These are phyloP conservation scores for Patella caerulea DNA, from an alignment of 2,888 invertebrate genomes.

Conservation along the genomic window DNA sequence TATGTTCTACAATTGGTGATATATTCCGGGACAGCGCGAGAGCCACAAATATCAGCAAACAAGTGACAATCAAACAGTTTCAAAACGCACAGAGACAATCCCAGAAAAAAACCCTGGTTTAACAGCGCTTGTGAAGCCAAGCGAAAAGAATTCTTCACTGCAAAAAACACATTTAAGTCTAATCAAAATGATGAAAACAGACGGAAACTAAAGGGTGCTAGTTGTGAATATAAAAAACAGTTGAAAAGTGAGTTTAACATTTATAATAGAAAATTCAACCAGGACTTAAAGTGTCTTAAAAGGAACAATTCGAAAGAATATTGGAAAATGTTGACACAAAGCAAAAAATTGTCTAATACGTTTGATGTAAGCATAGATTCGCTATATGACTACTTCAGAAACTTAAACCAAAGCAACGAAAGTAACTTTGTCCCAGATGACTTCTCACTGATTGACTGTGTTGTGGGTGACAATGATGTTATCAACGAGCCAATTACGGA, in stretches of 20 bases:
- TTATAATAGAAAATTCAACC: neutral
- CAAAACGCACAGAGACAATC: conserved; percentile 6
- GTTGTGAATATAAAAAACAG: neutral
- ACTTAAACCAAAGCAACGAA: neutral
- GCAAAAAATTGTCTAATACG: neutral
- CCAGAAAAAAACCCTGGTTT: neutral
- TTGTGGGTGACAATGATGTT: neutral
- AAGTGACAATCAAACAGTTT: conserved; percentile 6
- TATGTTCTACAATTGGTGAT: conserved; percentile 5
- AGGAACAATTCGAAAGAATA: neutral
- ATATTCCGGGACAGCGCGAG: conserved; percentile 4
- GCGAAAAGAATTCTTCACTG: conserved; percentile 6
- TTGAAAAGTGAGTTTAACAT: neutral
- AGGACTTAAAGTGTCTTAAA: neutral
- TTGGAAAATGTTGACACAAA: neutral
- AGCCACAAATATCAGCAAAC: neutral
- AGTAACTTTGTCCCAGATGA: neutral
- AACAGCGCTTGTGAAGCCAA: neutral
- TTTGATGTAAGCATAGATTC: conserved; percentile 1
- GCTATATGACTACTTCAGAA: conserved; percentile 1
- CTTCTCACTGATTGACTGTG: neutral
- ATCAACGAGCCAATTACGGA: neutral
- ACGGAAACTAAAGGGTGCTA: neutral
- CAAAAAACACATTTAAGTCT: conserved; percentile 4
- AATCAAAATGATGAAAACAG: neutral